Evolutionary conservation across 2,888 invertebrate species (phyloP).

Genomic region (Ennomos erosarius): DNA sequence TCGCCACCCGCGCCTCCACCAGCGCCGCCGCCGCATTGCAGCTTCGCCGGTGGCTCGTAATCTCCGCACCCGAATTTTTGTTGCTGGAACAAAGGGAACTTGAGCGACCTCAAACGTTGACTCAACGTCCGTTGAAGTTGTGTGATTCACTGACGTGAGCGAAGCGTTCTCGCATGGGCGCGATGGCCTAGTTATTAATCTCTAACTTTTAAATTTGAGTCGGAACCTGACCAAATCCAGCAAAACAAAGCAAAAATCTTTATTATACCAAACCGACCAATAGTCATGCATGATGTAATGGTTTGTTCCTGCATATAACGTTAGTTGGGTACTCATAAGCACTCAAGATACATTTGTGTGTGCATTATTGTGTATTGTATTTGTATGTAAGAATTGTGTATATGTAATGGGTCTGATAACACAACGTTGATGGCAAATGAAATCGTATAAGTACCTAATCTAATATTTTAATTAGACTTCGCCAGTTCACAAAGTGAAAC

Average conservation of each 20-base stretch:
- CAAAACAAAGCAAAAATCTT: neutral
- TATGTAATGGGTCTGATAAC: conserved; percentile 24
- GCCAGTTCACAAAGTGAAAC: conserved; percentile 41
- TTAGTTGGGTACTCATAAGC: neutral
- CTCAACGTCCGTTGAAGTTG: conserved; percentile 4
- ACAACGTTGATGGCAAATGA: conserved; percentile 42
- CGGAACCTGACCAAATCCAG: neutral
- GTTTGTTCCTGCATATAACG: conserved; percentile 1
- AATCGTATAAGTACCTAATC: conserved; percentile 49
- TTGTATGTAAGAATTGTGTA: neutral
- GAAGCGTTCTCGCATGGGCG: conserved; percentile 3
- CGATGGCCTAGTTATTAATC: conserved; percentile 6
- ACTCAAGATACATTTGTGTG: conserved; percentile 6
- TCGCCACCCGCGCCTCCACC: conserved; percentile 79
- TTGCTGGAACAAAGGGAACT: conserved; percentile 86
- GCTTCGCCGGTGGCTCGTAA: conserved; percentile 92
- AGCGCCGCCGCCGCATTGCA: conserved; percentile 80
- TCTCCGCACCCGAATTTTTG: conserved; percentile 92
- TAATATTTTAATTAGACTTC: conserved; percentile 44
- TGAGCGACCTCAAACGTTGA: conserved; percentile 4
- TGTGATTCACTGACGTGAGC: conserved; percentile 10
- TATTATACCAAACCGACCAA: neutral
- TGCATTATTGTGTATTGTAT: too few species aligned
- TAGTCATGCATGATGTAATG: conserved; percentile 12
- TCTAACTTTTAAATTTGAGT: neutral